Evolutionary conservation across 2,888 invertebrate genomes (phyloP).

Genomic region (Euclidia mi): DNA sequence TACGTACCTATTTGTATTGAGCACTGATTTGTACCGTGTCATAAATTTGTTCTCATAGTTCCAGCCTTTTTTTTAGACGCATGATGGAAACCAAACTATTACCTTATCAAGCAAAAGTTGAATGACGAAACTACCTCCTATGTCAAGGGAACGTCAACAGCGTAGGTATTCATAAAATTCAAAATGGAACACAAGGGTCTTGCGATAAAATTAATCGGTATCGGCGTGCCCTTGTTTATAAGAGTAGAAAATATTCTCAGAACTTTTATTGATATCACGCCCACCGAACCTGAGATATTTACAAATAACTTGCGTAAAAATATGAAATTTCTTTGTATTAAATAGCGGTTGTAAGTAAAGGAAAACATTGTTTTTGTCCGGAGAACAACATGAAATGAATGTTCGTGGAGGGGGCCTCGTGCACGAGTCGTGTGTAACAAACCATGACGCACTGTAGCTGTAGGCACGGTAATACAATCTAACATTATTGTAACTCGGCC

Average conservation of each 20-base stretch:
- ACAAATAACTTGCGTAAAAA: conserved; percentile 26
- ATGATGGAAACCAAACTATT: too few species aligned
- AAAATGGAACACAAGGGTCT: conserved; percentile 13
- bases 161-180: conserved; percentile 23
- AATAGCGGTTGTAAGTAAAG: not conserved
- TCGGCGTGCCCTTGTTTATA: conserved; percentile 37
- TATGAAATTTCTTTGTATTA: not conserved
- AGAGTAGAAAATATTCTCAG: conserved; percentile 31
- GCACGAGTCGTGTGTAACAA: too few species aligned
- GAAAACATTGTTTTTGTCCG: too few species aligned
- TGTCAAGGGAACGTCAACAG: conserved; percentile 13
- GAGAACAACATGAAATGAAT: too few species aligned
- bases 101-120: not conserved
- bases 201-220: conserved; percentile 38
- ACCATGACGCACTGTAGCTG: too few species aligned
- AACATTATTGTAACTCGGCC: too few species aligned
- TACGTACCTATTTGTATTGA: too few species aligned
- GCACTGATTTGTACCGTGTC: too few species aligned
- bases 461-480: too few species aligned
- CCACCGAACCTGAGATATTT: conserved; percentile 30
- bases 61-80: too few species aligned
- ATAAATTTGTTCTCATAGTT: too few species aligned
- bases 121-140: not conserved
- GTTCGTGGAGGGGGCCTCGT: too few species aligned
- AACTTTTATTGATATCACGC: conserved; percentile 41